phyloP scores from a whole-genome alignment of 2,797 vertebrate genomes.

The Sebastes iracundus region DNA sequence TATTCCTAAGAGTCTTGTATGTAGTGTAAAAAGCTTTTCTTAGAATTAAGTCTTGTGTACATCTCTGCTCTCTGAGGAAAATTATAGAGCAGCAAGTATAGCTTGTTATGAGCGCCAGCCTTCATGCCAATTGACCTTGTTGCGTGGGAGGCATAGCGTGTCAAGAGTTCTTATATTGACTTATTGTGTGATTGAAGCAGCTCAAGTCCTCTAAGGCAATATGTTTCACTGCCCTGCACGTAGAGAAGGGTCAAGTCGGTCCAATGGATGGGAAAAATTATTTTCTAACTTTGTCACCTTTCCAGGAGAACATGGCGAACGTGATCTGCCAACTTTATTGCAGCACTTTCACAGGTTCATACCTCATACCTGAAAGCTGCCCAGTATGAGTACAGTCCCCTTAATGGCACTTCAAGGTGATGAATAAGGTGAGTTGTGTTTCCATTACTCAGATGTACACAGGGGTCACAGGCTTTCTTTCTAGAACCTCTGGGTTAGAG shows the following conservation, averaged over 20 bases:
- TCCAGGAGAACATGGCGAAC: not conserved
- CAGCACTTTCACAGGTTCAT: not conserved
- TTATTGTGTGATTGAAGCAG: not conserved
- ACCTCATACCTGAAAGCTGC: not conserved
- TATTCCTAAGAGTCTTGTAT: not conserved
- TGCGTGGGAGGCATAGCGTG: not conserved
- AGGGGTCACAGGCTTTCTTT: not conserved
- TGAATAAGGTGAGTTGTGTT: not conserved
- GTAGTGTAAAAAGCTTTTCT: not conserved
- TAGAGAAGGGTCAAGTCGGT: not conserved
- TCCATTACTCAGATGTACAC: not conserved
- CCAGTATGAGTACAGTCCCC: not conserved
- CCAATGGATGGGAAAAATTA: not conserved
- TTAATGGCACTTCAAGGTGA: not conserved
- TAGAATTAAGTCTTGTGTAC: not conserved
- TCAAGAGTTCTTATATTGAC: not conserved
- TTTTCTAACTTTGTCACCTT: conserved; percentile 26
- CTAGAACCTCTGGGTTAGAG: not conserved
- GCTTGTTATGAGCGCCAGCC: not conserved
- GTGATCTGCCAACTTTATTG: not conserved
- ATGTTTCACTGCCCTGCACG: not conserved
- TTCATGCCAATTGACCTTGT: conserved; percentile 5
- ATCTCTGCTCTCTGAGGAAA: not conserved
- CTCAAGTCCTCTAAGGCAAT: not conserved
- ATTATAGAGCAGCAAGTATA: not conserved